Conservation (phyloP, 2,888 invertebrate species). For the Polydrusus cervinus region DNA sequence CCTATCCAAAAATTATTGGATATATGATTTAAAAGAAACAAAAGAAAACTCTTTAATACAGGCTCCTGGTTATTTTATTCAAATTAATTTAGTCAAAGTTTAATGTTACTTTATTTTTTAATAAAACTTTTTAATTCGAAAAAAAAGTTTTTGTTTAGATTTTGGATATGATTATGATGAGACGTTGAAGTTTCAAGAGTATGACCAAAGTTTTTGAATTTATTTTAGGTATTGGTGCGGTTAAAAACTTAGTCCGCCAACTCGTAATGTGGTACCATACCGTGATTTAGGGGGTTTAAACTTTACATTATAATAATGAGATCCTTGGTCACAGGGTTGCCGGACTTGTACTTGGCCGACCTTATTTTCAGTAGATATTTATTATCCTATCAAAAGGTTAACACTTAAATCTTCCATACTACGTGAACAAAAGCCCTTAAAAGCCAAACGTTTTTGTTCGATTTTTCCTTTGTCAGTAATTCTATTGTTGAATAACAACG, state of each 20-base stretch:
- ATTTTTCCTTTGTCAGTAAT: conserved; percentile 11
- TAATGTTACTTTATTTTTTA: neutral
- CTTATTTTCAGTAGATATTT: neutral
- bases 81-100: neutral
- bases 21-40: no score
- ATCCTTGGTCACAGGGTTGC: neutral
- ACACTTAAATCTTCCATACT: neutral
- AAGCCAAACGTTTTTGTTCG: conserved; percentile 4
- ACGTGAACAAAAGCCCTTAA: conserved; percentile 8
- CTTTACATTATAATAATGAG: no score
- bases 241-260: no score
- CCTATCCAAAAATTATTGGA: no score
- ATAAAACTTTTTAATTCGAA: neutral
- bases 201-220: no score
- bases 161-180: no score
- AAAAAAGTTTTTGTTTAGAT: neutral
- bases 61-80: no score
- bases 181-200: no score
- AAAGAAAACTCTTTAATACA: no score
- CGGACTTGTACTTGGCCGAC: neutral
- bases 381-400: neutral
- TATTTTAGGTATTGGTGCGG: no score
- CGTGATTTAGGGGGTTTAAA: no score
- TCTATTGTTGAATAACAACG: conserved; percentile 1
- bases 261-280: no score